phyloP scores from a whole-genome alignment of 2,113 vertebrate genomes.

The Trogon melanurus region DNA sequence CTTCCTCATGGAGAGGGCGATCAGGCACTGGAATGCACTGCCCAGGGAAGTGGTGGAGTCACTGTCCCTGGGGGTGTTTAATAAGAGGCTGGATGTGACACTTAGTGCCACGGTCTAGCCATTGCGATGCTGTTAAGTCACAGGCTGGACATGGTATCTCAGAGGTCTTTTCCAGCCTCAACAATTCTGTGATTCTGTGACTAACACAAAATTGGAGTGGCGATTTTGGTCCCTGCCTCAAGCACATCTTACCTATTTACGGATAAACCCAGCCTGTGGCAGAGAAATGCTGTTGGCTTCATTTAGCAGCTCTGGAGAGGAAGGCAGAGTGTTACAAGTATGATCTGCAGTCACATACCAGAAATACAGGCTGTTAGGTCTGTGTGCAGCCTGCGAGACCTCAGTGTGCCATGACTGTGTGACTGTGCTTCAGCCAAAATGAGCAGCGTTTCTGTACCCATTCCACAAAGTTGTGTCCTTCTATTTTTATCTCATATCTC shows the following conservation, averaged over 20 bases:
- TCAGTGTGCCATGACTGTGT: neutral
- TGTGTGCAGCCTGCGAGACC: neutral
- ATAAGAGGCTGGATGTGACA: too few relatives aligned
- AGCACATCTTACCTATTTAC: neutral
- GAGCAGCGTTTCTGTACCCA: accelerated
- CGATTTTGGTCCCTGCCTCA: neutral
- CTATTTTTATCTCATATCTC: neutral
- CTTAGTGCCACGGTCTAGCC: too few relatives aligned
- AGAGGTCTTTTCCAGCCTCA: too few relatives aligned
- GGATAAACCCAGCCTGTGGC: neutral
- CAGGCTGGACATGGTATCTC: too few relatives aligned
- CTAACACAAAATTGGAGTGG: neutral
- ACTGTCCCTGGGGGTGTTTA: too few relatives aligned
- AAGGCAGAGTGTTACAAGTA: neutral
- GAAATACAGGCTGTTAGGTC: neutral
- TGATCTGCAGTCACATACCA: neutral
- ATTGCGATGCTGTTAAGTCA: too few relatives aligned
- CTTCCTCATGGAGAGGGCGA: too few relatives aligned
- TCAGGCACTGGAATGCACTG: too few relatives aligned
- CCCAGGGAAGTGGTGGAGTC: too few relatives aligned
- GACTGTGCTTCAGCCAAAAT: neutral
- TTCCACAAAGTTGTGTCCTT: neutral
- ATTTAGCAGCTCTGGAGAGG: neutral
- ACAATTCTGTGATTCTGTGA: too few relatives aligned
- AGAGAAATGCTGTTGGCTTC: neutral